These are phyloP conservation scores for Calcarius lapponicus DNA, from an alignment of 2,797 vertebrate species.

Conservation along the genomic window DNA sequence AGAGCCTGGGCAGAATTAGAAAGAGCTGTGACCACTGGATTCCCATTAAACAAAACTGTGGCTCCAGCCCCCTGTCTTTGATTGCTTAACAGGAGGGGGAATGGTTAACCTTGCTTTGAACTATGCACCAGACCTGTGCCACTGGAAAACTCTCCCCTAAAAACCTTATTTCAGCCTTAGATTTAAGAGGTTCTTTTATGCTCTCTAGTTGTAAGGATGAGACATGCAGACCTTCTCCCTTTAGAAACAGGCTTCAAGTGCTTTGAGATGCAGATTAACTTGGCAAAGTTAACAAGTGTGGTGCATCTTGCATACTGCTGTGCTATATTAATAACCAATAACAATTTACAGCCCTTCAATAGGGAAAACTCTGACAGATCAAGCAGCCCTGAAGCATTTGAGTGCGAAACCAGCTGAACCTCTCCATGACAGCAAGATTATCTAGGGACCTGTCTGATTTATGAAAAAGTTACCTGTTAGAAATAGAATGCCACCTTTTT, in stretches of 20 bases:
- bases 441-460: neutral
- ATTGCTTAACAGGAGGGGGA: neutral
- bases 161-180: neutral
- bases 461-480: neutral
- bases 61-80: neutral
- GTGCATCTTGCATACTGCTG: neutral
- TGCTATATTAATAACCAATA: constrained; percentile 20
- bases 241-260: neutral
- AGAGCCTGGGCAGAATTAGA: neutral
- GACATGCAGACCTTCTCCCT: neutral
- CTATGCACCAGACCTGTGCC: neutral
- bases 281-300: neutral
- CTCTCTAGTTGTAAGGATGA: neutral
- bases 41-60: neutral
- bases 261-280: neutral
- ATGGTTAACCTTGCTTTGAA: neutral
- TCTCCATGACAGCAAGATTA: neutral
- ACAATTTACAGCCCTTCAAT: neutral
- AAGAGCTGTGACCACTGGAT: neutral
- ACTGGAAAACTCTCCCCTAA: neutral
- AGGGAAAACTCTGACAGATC: neutral
- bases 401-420: constrained; percentile 16
- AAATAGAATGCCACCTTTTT: constrained; percentile 2
- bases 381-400: neutral
- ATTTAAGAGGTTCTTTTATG: neutral